These are phyloP conservation scores for Mungos mungo DNA, from an alignment of 2,113 vertebrate species.

Conservation along the genomic window DNA sequence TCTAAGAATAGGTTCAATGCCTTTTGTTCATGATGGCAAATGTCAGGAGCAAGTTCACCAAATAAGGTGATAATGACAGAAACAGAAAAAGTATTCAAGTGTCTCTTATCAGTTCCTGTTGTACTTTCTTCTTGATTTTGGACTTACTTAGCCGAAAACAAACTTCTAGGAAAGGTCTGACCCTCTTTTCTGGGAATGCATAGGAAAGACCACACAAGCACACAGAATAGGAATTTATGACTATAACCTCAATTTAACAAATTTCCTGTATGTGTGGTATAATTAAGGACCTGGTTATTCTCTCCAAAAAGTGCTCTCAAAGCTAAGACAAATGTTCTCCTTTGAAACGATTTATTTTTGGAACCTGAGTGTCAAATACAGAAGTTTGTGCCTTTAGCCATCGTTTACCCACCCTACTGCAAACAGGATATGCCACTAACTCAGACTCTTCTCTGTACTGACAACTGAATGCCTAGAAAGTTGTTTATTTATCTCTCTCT, in stretches of 20 bases:
- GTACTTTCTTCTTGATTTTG: not conserved
- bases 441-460: slow-evolving; percentile 61
- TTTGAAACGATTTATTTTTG: slow-evolving; percentile 79
- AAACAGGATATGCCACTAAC: slow-evolving; percentile 61
- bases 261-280: slow-evolving; percentile 74
- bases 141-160: not conserved
- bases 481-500: slow-evolving; percentile 70
- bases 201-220: slow-evolving; percentile 49
- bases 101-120: not conserved
- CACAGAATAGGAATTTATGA: slow-evolving; percentile 42
- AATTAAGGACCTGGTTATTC: slow-evolving; percentile 78
- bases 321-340: slow-evolving; percentile 42
- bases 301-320: slow-evolving; percentile 27
- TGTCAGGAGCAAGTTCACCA: not conserved
- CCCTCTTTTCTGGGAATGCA: not conserved
- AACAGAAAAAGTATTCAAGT: not conserved
- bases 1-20: not conserved
- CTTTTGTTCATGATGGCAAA: not conserved
- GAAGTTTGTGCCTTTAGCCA: slow-evolving; percentile 74
- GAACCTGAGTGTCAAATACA: slow-evolving; percentile 81
- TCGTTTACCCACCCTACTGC: slow-evolving; percentile 57
- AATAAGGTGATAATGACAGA: not conserved
- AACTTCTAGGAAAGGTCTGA: not conserved
- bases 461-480: slow-evolving; percentile 45
- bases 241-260: slow-evolving; percentile 73